phyloP scores from a whole-genome alignment of 2,888 invertebrate genomes.

The Serrognathus titanus region DNA sequence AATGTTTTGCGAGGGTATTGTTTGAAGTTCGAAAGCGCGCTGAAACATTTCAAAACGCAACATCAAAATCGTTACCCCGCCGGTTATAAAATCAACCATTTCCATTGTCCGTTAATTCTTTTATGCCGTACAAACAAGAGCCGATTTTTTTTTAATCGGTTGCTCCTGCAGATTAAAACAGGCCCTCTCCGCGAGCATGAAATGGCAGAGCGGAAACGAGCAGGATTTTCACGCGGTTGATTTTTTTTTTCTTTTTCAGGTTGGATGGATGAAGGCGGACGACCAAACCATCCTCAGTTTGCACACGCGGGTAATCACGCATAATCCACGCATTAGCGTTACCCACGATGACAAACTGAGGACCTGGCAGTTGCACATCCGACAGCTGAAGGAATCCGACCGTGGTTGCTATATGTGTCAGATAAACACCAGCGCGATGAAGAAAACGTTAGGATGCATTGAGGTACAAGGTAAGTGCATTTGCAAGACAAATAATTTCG shows the following conservation, averaged over 20 bases:
- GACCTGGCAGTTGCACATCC: conserved; percentile 71
- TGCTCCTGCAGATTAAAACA: no score
- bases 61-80: no score
- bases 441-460: conserved; percentile 72
- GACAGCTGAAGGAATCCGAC: conserved; percentile 69
- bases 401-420: conserved; percentile 80
- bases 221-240: conserved; percentile 1
- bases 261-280: conserved; percentile 73
- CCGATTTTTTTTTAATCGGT: no score
- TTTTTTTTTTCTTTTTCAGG: conserved; percentile 51
- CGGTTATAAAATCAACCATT: no score
- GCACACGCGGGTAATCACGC: conserved; percentile 70
- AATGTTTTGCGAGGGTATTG: no score
- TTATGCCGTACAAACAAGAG: no score
- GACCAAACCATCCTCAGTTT: conserved; percentile 73
- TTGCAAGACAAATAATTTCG: no score
- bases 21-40: no score
- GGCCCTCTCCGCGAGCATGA: no score
- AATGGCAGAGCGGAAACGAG: no score
- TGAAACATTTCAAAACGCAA: no score
- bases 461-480: conserved; percentile 67
- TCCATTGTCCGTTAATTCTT: no score
- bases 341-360: conserved; percentile 68
- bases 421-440: conserved; percentile 74
- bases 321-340: conserved; percentile 68